phyloP scores from a whole-genome alignment of 2,797 vertebrate species.

The Pseudopleuronectes americanus region DNA sequence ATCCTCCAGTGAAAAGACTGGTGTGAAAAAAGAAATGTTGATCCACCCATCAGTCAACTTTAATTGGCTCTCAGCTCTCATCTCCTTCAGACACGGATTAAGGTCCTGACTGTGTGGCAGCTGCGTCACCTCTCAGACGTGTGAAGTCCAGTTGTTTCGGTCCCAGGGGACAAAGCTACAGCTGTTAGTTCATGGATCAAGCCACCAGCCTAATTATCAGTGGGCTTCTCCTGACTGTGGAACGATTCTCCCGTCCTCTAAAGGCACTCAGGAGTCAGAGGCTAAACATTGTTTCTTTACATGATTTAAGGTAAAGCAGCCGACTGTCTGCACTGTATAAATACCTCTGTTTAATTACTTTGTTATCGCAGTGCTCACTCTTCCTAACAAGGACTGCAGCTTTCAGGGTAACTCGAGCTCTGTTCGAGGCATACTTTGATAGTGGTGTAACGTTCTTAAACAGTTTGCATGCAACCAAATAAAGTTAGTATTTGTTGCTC shows the following conservation, averaged over 20 bases:
- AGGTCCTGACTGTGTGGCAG: conserved; percentile 21
- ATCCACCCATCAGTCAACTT: conserved; percentile 41
- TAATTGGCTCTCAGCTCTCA: conserved; percentile 44
- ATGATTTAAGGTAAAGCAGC: conserved; percentile 16
- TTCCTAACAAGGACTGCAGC: conserved; percentile 28
- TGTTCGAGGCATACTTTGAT: conserved; percentile 6
- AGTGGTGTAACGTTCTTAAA: background rate
- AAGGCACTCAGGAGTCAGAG: background rate
- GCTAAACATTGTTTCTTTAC: background rate
- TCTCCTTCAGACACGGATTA: conserved; percentile 49
- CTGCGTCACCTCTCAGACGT: conserved; percentile 17
- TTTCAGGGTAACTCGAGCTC: background rate
- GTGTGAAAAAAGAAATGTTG: background rate
- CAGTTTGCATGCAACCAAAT: background rate
- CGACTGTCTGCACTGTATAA: background rate
- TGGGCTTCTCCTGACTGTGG: background rate
- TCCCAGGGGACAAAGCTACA: conserved; percentile 14
- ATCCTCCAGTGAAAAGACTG: background rate
- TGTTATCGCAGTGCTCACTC: conserved; percentile 13
- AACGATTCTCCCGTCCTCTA: background rate
- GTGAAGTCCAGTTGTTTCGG: conserved; percentile 24
- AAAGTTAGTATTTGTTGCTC: background rate
- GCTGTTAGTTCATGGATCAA: conserved; percentile 22
- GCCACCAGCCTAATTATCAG: conserved; percentile 3
- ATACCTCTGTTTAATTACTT: conserved; percentile 5